Percentiles rank a stretch among this genome's conserved stretches.
phyloP scores from a whole-genome alignment of 2,797 vertebrate species.

The Rallus crepitans region DNA sequence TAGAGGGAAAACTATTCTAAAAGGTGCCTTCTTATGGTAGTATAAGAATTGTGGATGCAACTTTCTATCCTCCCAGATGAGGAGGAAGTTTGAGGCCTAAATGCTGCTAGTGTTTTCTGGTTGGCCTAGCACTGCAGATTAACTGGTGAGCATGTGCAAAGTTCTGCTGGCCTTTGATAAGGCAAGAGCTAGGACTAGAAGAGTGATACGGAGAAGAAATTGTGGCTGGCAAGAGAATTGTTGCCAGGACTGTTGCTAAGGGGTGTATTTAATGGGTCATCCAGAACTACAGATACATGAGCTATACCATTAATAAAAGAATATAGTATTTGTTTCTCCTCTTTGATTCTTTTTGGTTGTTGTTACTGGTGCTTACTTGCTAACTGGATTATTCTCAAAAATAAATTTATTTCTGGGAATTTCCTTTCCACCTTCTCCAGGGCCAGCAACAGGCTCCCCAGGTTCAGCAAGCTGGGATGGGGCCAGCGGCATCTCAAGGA shows the following conservation, averaged over 20 bases:
- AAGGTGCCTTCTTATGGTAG: background rate
- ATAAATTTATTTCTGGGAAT: background rate
- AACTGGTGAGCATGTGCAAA: background rate
- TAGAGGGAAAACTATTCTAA: background rate
- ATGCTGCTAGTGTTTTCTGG: background rate
- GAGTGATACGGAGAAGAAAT: background rate
- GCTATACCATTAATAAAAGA: background rate
- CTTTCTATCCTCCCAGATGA: background rate
- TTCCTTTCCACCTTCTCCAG: constrained; percentile 64
- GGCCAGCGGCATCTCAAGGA: constrained; percentile 82
- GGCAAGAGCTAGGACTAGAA: background rate
- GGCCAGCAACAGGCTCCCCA: constrained; percentile 88
- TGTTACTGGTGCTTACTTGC: background rate
- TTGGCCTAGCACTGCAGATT: background rate
- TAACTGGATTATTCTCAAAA: background rate
- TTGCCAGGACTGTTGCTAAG: background rate
- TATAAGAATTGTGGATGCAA: background rate
- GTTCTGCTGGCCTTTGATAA: constrained; percentile 25
- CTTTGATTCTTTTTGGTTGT: background rate
- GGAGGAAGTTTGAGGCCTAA: background rate
- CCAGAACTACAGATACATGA: background rate
- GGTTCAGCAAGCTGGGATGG: constrained; percentile 85
- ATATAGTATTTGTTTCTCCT: background rate
- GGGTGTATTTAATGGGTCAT: background rate
- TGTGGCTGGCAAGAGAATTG: background rate